phyloP scores from a whole-genome alignment of 1,140 invertebrate species.

The Nephila pilipes region DNA sequence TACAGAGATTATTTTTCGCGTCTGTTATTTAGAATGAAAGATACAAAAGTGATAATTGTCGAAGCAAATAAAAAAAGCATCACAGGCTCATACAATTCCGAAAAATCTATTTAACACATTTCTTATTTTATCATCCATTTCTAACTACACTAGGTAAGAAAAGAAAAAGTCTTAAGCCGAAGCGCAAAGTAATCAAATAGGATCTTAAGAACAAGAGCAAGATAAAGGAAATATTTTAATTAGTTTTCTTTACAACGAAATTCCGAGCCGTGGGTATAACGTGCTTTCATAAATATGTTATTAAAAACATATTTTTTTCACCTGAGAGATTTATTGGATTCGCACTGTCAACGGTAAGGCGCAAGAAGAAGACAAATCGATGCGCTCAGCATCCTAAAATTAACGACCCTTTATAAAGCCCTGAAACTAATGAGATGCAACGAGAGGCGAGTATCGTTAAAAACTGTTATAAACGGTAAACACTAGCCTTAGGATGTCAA shows the following conservation, averaged over 20 bases:
- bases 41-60: no score
- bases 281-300: constrained; percentile 18
- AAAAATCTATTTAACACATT: no score
- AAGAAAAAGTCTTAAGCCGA: neutral
- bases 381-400: neutral
- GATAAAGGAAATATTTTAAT: constrained; percentile 55
- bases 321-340: constrained; percentile 27
- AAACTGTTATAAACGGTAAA: constrained; percentile 4
- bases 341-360: neutral
- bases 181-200: neutral
- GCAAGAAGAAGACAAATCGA: constrained; percentile 28
- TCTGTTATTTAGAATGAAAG: neutral
- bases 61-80: no score
- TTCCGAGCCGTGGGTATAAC: neutral
- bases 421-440: constrained; percentile 18
- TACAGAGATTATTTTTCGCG: neutral
- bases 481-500: neutral
- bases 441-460: neutral
- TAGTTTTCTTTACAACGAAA: constrained; percentile 15
- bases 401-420: neutral
- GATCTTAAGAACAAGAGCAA: neutral
- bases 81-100: no score
- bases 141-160: neutral
- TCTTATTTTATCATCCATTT: neutral
- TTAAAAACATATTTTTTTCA: constrained; percentile 1